phyloP scores from a whole-genome alignment of 2,113 vertebrate species.

The Ceuthmochares aereus region DNA sequence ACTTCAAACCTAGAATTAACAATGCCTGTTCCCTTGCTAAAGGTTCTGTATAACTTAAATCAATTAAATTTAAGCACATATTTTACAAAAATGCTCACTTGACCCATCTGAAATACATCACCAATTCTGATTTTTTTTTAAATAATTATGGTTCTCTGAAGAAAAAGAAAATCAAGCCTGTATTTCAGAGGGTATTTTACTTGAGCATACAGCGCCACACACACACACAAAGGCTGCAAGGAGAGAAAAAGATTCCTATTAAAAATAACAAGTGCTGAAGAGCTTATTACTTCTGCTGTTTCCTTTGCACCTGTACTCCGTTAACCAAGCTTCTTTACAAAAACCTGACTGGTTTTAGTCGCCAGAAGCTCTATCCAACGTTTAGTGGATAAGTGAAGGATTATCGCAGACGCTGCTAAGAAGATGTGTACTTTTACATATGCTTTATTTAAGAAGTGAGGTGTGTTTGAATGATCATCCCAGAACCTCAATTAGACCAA shows the following conservation, averaged over 20 bases:
- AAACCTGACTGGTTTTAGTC: not conserved
- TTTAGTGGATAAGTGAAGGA: not conserved
- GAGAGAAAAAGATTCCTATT: constrained; percentile 27
- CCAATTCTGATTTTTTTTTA: not conserved
- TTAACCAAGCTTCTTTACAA: not conserved
- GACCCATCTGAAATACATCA: constrained; percentile 43
- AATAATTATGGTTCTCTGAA: constrained; percentile 38
- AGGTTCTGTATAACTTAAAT: constrained; percentile 58
- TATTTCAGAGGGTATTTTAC: constrained; percentile 42
- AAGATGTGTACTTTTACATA: not conserved
- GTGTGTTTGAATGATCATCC: not conserved
- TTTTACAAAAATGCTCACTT: constrained; percentile 56
- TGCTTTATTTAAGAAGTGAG: not conserved
- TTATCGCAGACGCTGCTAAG: not conserved
- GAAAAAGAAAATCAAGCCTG: constrained; percentile 31
- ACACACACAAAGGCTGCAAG: constrained; percentile 7
- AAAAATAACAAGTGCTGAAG: constrained; percentile 36
- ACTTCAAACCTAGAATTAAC: constrained; percentile 68
- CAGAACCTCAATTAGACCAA: not conserved
- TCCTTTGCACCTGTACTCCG: not conserved
- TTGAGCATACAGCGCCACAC: not conserved
- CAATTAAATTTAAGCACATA: constrained; percentile 45
- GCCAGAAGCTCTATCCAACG: not conserved
- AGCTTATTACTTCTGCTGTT: constrained; percentile 21
- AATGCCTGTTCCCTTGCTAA: constrained; percentile 50